A percentile compares a stretch with the other conserved stretches of the same genome.
Evolutionary conservation across 2,797 vertebrate genomes (phyloP).

Genomic region (Streptopelia turtur): DNA sequence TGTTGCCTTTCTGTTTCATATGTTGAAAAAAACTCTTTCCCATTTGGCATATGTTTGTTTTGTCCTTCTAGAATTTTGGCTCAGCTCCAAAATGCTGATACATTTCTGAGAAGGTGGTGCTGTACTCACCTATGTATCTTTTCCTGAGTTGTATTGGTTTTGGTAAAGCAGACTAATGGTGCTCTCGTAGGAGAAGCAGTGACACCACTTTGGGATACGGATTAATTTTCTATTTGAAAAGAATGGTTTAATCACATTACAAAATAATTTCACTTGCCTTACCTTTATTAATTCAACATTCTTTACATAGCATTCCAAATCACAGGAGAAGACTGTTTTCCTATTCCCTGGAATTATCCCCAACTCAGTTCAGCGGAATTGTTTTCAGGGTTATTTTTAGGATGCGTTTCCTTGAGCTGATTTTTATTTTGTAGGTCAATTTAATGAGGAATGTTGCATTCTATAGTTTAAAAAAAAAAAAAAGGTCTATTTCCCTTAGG

Average conservation of each 20-base stretch:
- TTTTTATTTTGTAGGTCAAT: not conserved
- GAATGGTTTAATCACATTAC: not conserved
- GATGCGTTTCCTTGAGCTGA: not conserved
- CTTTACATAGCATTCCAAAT: not conserved
- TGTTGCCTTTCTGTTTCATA: not conserved
- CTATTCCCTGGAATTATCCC: not conserved
- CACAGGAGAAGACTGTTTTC: not conserved
- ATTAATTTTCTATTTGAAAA: not conserved
- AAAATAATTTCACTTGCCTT: not conserved
- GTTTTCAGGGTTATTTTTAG: slow-evolving; percentile 1
- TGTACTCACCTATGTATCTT: not conserved
- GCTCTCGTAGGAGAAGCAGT: not conserved
- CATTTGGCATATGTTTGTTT: not conserved
- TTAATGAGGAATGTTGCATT: not conserved
- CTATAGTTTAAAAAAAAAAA: not conserved
- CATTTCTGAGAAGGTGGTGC: not conserved
- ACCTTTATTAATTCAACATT: not conserved
- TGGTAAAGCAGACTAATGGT: not conserved
- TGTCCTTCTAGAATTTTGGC: not conserved
- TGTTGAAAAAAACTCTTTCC: not conserved
- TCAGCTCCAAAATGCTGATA: not conserved
- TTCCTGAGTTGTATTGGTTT: not conserved
- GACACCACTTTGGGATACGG: not conserved
- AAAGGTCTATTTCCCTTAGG: not conserved
- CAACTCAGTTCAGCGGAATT: not conserved